Evolutionary conservation across 2,888 invertebrate genomes (phyloP).

Genomic region (Meliscaeva auricollis): DNA sequence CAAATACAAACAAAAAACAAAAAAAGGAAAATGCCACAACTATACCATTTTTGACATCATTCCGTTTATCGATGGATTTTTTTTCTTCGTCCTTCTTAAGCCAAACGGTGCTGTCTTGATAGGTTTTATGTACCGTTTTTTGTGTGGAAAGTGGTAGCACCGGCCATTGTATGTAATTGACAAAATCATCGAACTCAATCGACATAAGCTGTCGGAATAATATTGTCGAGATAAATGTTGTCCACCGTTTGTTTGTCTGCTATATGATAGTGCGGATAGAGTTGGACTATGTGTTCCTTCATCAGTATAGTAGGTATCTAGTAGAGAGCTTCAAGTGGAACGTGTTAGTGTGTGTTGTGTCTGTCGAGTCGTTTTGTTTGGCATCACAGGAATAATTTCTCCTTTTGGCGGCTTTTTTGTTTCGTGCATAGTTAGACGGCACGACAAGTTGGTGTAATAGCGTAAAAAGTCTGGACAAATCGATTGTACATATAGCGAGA

Average conservation of each 20-base stretch:
- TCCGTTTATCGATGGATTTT: slow-evolving; percentile 32
- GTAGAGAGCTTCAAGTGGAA: not conserved
- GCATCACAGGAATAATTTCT: slow-evolving; percentile 64
- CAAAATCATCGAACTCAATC: slow-evolving; percentile 76
- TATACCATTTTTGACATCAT: slow-evolving; percentile 34
- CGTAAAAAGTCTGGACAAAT: slow-evolving; percentile 72
- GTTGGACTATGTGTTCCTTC: not conserved
- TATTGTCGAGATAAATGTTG: slow-evolving; percentile 74
- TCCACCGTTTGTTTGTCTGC: slow-evolving; percentile 53
- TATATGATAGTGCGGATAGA: not conserved
- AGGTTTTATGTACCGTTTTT: slow-evolving; percentile 47
- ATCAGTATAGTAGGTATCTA: not conserved
- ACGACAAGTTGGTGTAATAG: slow-evolving; percentile 73
- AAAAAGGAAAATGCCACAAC: not conserved
- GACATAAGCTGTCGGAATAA: slow-evolving; percentile 76
- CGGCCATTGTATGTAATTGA: slow-evolving; percentile 67
- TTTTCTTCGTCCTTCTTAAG: slow-evolving; percentile 4
- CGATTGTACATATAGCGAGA: slow-evolving; percentile 41
- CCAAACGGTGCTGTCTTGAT: slow-evolving; percentile 12
- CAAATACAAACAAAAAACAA: slow-evolving; percentile 43
- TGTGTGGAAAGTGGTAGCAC: slow-evolving; percentile 48
- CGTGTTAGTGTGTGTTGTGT: slow-evolving; percentile 42
- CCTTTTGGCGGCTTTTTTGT: slow-evolving; percentile 57
- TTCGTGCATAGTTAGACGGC: slow-evolving; percentile 44
- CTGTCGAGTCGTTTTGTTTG: slow-evolving; percentile 9